Evolutionary conservation across 2,888 invertebrate genomes (phyloP), one percentile per base, ranked within the genome.

Genomic region (Mimas tiliae): DNA sequence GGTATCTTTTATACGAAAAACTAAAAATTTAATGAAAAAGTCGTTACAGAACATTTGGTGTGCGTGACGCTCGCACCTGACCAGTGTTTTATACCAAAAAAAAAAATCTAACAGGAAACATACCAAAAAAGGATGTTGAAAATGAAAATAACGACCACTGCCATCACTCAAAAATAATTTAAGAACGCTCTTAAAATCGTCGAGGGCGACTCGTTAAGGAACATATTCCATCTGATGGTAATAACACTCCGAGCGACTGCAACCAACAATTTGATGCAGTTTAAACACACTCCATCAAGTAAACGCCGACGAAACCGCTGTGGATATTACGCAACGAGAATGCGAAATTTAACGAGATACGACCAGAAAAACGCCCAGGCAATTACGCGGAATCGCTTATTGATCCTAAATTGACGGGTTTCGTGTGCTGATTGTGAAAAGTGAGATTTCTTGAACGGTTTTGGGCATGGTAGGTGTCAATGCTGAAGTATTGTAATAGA

Each of bases 271-370:
- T 82, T 83, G 70, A 74, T 74, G 76, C 79, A 81, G 81, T 83
- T 82, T 81, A 79, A 72, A 80, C 74, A 76, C 82, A 81, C 82
- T 81, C 81, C 82, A 82, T 84, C 82, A 78, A 77, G 78, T 82
- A 78, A 81, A 81, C 77, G 80, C 69, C 70, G 71, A 70, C 69
- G 74, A 73, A 74, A 74, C 62, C 47, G 48, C 52, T n/a, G 53
- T 64, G 38, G 42, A 21, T 42, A 51, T 42, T 51, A 63, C 51
- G 55, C 55, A 55, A 55, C 34, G 55, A 38, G 55, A 55, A 55
- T 55, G 55, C 55, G 55, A 55, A 55, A 55, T 55, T 55, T 38
- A 55, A 55, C 55, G 34, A 55, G 55, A 55, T 55, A 55, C 55
- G 55, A 55, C 38, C 38, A 55, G 55, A 55, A 55, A 55, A 55